Conservation (phyloP, 2,797 vertebrate species). For the Zonotrichia albicollis region DNA sequence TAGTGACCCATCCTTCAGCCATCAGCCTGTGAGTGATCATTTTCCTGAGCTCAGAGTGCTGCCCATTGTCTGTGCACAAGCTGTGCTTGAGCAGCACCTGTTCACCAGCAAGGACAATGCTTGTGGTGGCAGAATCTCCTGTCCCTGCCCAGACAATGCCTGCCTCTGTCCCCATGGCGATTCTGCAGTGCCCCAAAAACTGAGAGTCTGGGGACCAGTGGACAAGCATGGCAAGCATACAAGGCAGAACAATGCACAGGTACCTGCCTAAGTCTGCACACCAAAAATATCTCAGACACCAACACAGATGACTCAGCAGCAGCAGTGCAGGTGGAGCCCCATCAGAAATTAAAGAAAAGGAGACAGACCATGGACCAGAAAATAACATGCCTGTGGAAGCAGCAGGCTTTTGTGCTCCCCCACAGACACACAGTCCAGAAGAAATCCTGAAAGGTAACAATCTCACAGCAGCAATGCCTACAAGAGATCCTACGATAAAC, state of each 20-base stretch:
- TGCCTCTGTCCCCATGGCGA: neutral
- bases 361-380: neutral
- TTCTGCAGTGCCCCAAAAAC: neutral
- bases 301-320: neutral
- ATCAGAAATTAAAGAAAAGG: neutral
- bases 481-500: slow-evolving; percentile 4
- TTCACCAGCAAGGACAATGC: neutral
- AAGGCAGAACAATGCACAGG: neutral
- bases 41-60: neutral
- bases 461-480: neutral
- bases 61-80: neutral
- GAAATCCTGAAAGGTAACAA: slow-evolving; percentile 35
- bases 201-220: neutral
- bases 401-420: neutral
- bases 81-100: neutral
- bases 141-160: neutral
- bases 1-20: neutral
- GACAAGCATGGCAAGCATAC: neutral
- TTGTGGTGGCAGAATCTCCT: neutral
- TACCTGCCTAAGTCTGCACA: neutral
- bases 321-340: neutral
- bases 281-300: neutral
- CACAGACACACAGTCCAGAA: slow-evolving; percentile 1
- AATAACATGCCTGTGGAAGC: neutral
- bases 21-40: neutral